phyloP scores from a whole-genome alignment of 2,113 vertebrate genomes.

The Cryptotis parvus region DNA sequence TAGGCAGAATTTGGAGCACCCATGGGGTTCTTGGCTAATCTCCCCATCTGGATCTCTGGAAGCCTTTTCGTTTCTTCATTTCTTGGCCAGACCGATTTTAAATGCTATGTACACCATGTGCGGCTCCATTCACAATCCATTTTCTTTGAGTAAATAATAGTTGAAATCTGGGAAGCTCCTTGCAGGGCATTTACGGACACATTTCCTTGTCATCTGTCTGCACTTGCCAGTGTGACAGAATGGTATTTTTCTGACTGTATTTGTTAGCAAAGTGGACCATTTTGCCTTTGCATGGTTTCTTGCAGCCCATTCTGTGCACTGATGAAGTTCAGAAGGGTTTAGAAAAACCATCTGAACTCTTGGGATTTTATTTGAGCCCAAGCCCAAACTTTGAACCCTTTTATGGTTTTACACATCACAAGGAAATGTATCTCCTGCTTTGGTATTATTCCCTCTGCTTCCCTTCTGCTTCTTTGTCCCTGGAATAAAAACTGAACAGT shows the following conservation, averaged over 20 bases:
- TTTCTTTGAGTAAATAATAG: not conserved
- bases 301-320: conserved; percentile 64
- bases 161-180: not conserved
- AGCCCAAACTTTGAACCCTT: conserved; percentile 83
- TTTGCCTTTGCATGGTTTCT: conserved; percentile 63
- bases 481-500: conserved; percentile 82
- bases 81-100: not conserved
- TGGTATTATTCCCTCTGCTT: conserved; percentile 80
- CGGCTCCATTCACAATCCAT: not conserved
- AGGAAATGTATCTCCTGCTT: conserved; percentile 78
- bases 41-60: too few relatives aligned
- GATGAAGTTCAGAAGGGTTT: conserved; percentile 76
- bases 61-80: not conserved
- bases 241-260: conserved; percentile 52
- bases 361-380: conserved; percentile 81
- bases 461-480: conserved; percentile 84
- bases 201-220: conserved; percentile 21
- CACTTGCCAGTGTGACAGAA: not conserved
- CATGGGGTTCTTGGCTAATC: not conserved
- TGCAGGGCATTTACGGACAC: not conserved
- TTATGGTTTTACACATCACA: conserved; percentile 83
- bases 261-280: conserved; percentile 61
- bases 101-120: not conserved
- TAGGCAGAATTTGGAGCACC: not conserved
- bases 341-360: conserved; percentile 79